These are phyloP conservation scores for Cossypha niveicapilla DNA, from an alignment of 2,797 vertebrate genomes.

Conservation along the genomic window DNA sequence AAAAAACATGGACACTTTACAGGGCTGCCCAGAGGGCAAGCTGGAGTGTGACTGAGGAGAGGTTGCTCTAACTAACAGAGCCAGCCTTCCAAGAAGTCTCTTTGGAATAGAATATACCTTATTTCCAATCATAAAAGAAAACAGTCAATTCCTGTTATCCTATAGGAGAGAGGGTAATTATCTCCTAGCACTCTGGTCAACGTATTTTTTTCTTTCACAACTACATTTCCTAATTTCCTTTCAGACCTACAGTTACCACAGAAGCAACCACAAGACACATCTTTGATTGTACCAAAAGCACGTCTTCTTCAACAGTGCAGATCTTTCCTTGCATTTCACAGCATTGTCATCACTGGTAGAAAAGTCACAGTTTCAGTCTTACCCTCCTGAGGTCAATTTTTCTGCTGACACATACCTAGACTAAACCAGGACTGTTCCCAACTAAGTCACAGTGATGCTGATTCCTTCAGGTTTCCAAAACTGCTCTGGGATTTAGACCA, in stretches of 20 bases:
- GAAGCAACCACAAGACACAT: background rate
- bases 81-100: background rate
- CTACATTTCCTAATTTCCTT: constrained; percentile 39
- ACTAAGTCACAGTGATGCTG: constrained; percentile 5
- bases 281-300: background rate
- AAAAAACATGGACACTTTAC: background rate
- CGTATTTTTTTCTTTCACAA: constrained; percentile 19
- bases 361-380: constrained; percentile 5
- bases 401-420: constrained; percentile 19
- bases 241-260: background rate
- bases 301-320: background rate
- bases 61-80: background rate
- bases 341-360: background rate
- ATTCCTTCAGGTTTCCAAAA: constrained; percentile 6
- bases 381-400: background rate
- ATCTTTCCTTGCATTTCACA: background rate
- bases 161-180: background rate
- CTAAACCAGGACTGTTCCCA: constrained; percentile 4
- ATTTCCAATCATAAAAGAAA: background rate
- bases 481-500: background rate
- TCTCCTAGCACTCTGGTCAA: background rate
- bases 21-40: background rate
- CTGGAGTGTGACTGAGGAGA: background rate
- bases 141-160: background rate
- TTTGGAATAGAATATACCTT: background rate